Base-by-base conservation (phyloP, 1,140 invertebrate genomes). In the Cryptotermes secundus region DNA sequence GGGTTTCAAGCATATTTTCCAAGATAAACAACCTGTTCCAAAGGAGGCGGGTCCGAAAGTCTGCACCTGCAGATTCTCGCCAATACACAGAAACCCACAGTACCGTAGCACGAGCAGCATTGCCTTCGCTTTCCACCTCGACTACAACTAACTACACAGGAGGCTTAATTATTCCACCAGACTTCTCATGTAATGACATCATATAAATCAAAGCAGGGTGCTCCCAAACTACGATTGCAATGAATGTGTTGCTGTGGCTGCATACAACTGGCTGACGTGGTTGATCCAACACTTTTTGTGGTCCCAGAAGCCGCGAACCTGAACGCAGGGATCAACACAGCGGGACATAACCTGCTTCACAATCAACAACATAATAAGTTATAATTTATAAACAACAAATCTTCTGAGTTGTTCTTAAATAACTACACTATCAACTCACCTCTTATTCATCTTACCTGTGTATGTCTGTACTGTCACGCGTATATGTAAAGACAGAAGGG, bases 361-460 rank as follows among this genome's bases (percentile, higher is more conserved):
- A 72, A 72, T 72, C 59, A 72, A 72, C 59, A 72, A 31, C 59
- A 72, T 72, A 72, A 72, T 72, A 72, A 72, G 26, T 31, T 72
- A 72, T n/a, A 72, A 31, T 72, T 31, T 72, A n/a, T 72, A 72
- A 72, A 72, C 26, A 72, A 72, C 59, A 31, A 72, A 31, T 31
- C 59, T n/a, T n/a, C n/a, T 31, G 59, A 26, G 59, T 16, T 72
- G 53, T 19, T 59, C 53, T 59, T 42, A 42, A 9, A 42, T 49
- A 49, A 49, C 59, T 31, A 12, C 59, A 72, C n/a, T 0, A 19
- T 19, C 45, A 49, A 14, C 59, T 31, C 26, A 16, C 26, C n/a
- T 59, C 53, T 42, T 3, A 72, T 72, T 72, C 59, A 16, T 72
- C 59, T 59, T 4, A 7, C 0, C 22, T 4, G 19, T 59, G 26